Percentiles rank a stretch among this genome's conserved stretches.
phyloP scores from a whole-genome alignment of 1,140 invertebrate genomes.

The Lordiphosa stackelbergi region DNA sequence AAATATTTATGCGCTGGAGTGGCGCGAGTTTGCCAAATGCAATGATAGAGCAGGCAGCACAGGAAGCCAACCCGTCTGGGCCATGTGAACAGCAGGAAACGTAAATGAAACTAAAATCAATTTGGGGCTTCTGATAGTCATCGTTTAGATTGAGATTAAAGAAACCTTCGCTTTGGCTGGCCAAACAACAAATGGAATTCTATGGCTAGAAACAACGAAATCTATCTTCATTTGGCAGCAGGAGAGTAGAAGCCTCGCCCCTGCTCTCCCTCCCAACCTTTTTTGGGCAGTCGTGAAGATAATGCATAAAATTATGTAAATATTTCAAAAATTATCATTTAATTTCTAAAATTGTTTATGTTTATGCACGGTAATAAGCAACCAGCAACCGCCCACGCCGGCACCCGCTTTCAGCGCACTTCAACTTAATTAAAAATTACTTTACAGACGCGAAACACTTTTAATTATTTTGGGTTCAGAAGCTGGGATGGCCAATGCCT shows the following conservation, averaged over 20 bases:
- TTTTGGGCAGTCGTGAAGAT: constrained; percentile 31
- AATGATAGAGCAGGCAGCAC: constrained; percentile 21
- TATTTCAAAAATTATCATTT: constrained; percentile 71
- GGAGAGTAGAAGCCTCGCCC: constrained; percentile 28
- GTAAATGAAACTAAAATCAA: constrained; percentile 73
- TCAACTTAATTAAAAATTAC: constrained; percentile 75
- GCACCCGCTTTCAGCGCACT: constrained; percentile 56
- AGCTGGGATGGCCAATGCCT: constrained; percentile 15
- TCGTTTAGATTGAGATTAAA: constrained; percentile 64
- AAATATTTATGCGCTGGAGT: constrained; percentile 62
- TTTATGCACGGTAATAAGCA: constrained; percentile 73
- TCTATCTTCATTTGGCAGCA: constrained; percentile 43
- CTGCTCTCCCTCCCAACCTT: not conserved
- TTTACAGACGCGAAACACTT: constrained; percentile 75
- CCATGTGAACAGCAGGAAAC: constrained; percentile 44
- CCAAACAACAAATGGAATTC: constrained; percentile 48
- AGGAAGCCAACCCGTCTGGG: not conserved
- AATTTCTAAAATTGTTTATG: constrained; percentile 75
- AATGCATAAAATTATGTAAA: constrained; percentile 75
- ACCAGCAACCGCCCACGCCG: constrained; percentile 24
- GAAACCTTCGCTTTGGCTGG: constrained; percentile 6
- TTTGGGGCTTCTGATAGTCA: constrained; percentile 64
- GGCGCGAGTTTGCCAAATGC: constrained; percentile 46
- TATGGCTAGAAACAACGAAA: constrained; percentile 27
- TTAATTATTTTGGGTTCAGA: constrained; percentile 74